Base-by-base conservation (phyloP, 1,140 invertebrate genomes). In the Cheumatopsyche charites region DNA sequence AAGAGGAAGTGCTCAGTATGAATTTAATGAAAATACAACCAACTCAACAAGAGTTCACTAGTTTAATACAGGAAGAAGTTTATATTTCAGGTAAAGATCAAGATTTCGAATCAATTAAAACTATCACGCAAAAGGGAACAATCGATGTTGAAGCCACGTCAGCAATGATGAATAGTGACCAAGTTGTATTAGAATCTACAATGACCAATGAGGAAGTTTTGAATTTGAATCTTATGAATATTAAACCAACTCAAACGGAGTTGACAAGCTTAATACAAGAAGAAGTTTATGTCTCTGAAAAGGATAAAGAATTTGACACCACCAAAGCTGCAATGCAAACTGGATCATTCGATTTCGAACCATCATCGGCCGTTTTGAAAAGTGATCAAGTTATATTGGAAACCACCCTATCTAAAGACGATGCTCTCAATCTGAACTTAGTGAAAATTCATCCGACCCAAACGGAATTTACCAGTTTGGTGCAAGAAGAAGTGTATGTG, bases 1-100 rank as follows among this genome's bases (percentile, higher is more conserved):
- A 42, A 13, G 65, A 73, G 41, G 45, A 62, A 13, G 15, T 41
- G 2, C 21, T 43, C 9, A 62, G 43, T 15, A 45, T 42, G 25
- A 71, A 45, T 42, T 19, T 43, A 43, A 11, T 61, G 12, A 41
- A 65, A 58, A 70, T 61, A 29, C 15, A 12, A 13, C 70, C 71
- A 17, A 70, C 55, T 3, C 73, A 69, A 47, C 17, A 29, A 23
- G 73, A 75, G 58, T 25, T 69, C 3, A 23, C 52, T 29, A 66
- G 73, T 21, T 19, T 75, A 11, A 58, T 67, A 43, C 73, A 75
- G 62, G 55, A 75, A 75, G 73, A 75, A 66, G 67, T 66, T 11
- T 45, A 65, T 26, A 25, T 63, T 25, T 41, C 29, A 25, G 61
- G 67, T 12, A 49, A 11, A 13, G 67, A 74, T 68, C 23, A 71